Conservation (phyloP, 2,797 vertebrate genomes). For the Paratrypauchen microcephalus region DNA sequence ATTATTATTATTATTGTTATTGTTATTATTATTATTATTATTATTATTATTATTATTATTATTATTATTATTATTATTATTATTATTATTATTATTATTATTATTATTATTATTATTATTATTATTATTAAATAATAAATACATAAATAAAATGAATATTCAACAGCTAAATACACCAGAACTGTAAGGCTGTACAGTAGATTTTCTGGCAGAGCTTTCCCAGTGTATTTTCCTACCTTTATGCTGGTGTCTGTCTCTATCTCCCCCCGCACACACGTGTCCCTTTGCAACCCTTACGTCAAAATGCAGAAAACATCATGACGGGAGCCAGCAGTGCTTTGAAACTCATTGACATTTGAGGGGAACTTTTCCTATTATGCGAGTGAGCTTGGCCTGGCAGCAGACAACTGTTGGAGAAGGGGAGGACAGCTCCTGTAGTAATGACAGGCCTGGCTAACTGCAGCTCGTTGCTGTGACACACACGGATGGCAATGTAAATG, state of each 20-base stretch:
- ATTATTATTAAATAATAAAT: too few relatives aligned
- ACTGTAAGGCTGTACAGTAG: background rate
- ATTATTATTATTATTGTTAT: too few relatives aligned
- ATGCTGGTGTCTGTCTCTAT: background rate
- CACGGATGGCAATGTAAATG: slow-evolving; percentile 66
- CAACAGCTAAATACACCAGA: background rate
- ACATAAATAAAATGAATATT: background rate
- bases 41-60: too few relatives aligned
- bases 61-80: too few relatives aligned
- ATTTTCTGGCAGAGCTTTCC: background rate
- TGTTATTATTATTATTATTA: too few relatives aligned
- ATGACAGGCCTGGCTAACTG: slow-evolving; percentile 72
- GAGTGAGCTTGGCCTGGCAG: slow-evolving; percentile 48
- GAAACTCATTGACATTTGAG: slow-evolving; percentile 55
- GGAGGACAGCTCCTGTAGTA: slow-evolving; percentile 68
- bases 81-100: too few relatives aligned
- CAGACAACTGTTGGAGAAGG: slow-evolving; percentile 51
- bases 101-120: too few relatives aligned
- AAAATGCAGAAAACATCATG: slow-evolving; percentile 17
- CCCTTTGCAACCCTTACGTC: slow-evolving; percentile 11
- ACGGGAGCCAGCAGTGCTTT: slow-evolving; percentile 27
- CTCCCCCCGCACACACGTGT: slow-evolving; percentile 3
- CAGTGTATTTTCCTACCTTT: background rate
- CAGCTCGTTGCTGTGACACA: slow-evolving; percentile 68
- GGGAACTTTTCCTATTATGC: slow-evolving; percentile 57